Conservation (phyloP, 2,113 vertebrate species). For the Cavia aperea region DNA sequence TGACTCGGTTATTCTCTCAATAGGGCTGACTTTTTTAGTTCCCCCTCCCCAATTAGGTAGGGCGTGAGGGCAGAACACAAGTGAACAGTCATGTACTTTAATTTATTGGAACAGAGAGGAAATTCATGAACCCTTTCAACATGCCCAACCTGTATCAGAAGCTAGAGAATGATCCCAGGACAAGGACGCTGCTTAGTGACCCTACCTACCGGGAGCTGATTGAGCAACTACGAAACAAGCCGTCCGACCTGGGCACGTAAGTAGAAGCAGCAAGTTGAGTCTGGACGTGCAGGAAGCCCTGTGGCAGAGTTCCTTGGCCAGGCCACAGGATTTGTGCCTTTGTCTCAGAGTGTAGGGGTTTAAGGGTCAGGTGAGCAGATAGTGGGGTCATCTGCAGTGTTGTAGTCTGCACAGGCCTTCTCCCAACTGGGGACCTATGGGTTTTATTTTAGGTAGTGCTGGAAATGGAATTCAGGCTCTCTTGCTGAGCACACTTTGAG, state of each 20-base stretch:
- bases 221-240: constrained; percentile 87
- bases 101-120: constrained; percentile 77
- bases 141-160: constrained; percentile 89
- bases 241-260: constrained; percentile 86
- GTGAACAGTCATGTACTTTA: rapidly evolving
- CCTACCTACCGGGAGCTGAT: constrained; percentile 88
- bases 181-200: constrained; percentile 82
- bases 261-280: constrained; percentile 52
- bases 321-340: background rate
- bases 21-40: background rate
- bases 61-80: background rate
- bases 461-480: background rate
- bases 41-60: background rate
- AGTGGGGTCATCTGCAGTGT: background rate
- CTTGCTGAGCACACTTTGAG: background rate
- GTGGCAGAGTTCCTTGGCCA: background rate
- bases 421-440: background rate
- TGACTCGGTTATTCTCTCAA: background rate
- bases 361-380: background rate
- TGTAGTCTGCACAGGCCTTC: background rate
- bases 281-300: rapidly evolving
- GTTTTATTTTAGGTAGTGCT: background rate
- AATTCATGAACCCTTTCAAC: constrained; percentile 92
- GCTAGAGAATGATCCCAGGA: constrained; percentile 86
- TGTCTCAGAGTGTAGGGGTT: background rate